Conservation (phyloP, 2,797 vertebrate genomes). For the Kryptopterus vitreolus region DNA sequence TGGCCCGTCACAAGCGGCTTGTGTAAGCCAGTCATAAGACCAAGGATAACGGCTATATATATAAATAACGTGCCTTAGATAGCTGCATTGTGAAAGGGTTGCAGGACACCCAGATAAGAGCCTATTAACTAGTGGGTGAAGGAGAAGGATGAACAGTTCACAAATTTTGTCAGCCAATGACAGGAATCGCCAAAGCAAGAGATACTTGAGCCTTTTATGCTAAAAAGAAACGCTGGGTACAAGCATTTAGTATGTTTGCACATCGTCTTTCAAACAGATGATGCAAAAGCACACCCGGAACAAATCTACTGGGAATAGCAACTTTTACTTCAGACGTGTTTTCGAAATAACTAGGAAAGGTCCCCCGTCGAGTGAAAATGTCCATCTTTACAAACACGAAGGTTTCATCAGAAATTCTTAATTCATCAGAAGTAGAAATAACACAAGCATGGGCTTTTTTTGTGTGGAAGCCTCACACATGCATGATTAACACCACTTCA, state of each 20-base stretch:
- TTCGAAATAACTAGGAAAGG: background rate
- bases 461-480: background rate
- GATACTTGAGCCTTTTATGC: background rate
- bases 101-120: conserved; percentile 59
- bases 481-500: background rate
- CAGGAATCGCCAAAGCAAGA: conserved; percentile 8
- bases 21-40: conserved; percentile 74
- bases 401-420: background rate
- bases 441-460: background rate
- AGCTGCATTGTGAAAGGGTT: conserved; percentile 53
- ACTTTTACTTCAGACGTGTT: background rate
- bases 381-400: background rate
- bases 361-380: background rate
- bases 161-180: conserved; percentile 38
- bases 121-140: conserved; percentile 54
- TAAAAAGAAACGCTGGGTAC: background rate
- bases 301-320: background rate
- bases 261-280: background rate
- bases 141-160: conserved; percentile 51
- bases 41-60: conserved; percentile 71
- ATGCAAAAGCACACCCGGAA: background rate
- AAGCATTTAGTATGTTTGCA: background rate
- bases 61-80: conserved; percentile 70
- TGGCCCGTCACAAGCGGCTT: conserved; percentile 67
- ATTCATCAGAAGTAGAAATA: background rate